A percentile compares a stretch with the other conserved stretches of the same genome.
Evolutionary conservation across 1,140 invertebrate genomes (phyloP).

Genomic region (Drosophila dunni): DNA sequence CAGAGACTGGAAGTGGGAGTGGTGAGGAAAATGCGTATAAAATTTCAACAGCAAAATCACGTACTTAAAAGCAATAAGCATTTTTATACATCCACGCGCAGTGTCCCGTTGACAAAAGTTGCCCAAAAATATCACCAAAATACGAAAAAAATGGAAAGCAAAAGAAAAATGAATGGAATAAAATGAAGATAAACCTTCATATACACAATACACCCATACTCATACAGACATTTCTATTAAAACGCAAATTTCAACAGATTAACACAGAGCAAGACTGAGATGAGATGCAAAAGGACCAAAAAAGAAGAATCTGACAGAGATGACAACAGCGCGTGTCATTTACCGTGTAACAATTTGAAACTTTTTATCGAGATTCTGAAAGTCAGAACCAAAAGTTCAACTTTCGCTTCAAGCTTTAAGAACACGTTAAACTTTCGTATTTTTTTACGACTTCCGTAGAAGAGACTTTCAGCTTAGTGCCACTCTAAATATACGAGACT

Average conservation of each 20-base stretch:
- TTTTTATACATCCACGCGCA: constrained; percentile 65
- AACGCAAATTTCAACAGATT: constrained; percentile 81
- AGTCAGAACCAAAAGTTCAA: constrained; percentile 29
- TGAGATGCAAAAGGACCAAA: constrained; percentile 10
- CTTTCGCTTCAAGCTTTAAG: constrained; percentile 58
- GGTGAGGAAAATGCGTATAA: constrained; percentile 41
- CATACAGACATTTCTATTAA: constrained; percentile 72
- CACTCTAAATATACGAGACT: constrained; percentile 10
- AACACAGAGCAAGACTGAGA: constrained; percentile 54
- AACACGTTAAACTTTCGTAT: constrained; percentile 68
- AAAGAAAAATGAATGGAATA: not conserved
- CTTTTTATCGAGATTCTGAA: constrained; percentile 63
- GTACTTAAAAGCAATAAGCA: constrained; percentile 81
- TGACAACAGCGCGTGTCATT: constrained; percentile 69
- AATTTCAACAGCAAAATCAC: constrained; percentile 72
- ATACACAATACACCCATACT: constrained; percentile 33
- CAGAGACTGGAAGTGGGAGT: not conserved
- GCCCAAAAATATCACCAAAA: constrained; percentile 28
- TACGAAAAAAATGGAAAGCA: not conserved
- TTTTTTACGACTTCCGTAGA: constrained; percentile 67
- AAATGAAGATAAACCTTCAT: constrained; percentile 14
- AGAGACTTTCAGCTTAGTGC: constrained; percentile 28
- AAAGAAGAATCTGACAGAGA: not conserved
- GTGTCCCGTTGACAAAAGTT: constrained; percentile 44
- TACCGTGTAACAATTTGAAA: constrained; percentile 78